Percentiles rank a stretch among this genome's conserved stretches.
Evolutionary conservation across 2,113 vertebrate genomes (phyloP).

Genomic region (Pithys albifrons): DNA sequence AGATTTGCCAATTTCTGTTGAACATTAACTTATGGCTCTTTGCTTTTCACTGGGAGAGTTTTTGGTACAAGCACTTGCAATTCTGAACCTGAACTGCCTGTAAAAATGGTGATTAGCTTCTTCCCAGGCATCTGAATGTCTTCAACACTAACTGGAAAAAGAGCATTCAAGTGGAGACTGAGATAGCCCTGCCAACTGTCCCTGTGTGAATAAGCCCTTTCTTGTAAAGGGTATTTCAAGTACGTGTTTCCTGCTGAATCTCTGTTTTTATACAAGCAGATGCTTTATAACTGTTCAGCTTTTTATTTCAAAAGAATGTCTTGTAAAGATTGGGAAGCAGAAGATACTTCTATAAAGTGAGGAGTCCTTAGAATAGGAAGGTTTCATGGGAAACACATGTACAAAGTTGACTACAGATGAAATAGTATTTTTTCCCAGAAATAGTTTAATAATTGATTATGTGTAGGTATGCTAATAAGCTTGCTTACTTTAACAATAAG

Average conservation of each 20-base stretch:
- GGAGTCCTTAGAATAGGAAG: not conserved
- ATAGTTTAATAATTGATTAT: not conserved
- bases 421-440: not conserved
- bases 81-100: constrained; percentile 12
- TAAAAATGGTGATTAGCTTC: constrained; percentile 60
- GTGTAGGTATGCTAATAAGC: not conserved
- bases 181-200: constrained; percentile 53
- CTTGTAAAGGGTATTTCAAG: constrained; percentile 58
- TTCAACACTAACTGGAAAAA: constrained; percentile 50
- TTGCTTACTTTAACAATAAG: not conserved
- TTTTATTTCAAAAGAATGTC: not conserved
- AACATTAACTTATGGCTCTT: constrained; percentile 48
- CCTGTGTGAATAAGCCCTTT: constrained; percentile 41
- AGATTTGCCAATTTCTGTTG: constrained; percentile 24
- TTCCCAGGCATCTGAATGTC: constrained; percentile 50
- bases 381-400: not conserved
- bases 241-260: constrained; percentile 52
- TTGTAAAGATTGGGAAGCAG: not conserved
- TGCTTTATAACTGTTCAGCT: constrained; percentile 36
- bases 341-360: not conserved
- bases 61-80: constrained; percentile 14
- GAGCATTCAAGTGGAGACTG: constrained; percentile 44
- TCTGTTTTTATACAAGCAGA: constrained; percentile 36
- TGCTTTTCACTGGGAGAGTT: constrained; percentile 8
- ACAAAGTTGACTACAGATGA: not conserved